Conservation (phyloP, 1,140 invertebrate genomes). For the Drosophila yakuba region DNA sequence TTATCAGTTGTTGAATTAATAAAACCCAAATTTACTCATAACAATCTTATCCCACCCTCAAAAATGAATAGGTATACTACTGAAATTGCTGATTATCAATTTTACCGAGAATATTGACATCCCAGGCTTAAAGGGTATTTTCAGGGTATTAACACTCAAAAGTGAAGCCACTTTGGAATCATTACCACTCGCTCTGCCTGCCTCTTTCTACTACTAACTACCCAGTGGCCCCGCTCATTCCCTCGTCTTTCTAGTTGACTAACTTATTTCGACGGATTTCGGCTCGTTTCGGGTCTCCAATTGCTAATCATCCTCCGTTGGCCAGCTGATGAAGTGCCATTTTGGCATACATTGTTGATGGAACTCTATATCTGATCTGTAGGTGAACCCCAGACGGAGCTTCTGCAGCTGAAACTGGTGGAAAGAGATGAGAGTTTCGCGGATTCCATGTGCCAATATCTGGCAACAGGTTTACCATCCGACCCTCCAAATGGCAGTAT, state of each 20-base stretch:
- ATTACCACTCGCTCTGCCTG: conserved; percentile 44
- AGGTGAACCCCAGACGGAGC: conserved; percentile 39
- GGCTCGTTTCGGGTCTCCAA: conserved; percentile 39
- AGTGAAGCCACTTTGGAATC: conserved; percentile 67
- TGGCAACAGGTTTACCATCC: conserved; percentile 59
- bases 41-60: too few relatives aligned
- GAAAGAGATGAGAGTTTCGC: conserved; percentile 25
- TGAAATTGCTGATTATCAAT: background rate
- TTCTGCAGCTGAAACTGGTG: conserved; percentile 18
- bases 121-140: background rate
- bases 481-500: conserved; percentile 11
- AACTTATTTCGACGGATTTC: conserved; percentile 22
- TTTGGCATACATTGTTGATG: conserved; percentile 65
- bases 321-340: conserved; percentile 58
- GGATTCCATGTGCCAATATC: conserved; percentile 24
- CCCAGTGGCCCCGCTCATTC: background rate
- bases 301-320: conserved; percentile 38
- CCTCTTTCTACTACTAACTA: conserved; percentile 34
- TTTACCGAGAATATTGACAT: background rate
- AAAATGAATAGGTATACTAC: too few relatives aligned
- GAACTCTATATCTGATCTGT: conserved; percentile 56
- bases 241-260: conserved; percentile 6
- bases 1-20: too few relatives aligned
- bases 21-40: too few relatives aligned
- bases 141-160: conserved; percentile 40